A percentile compares a stretch with the other conserved stretches of the same genome.
These are phyloP conservation scores for Dermatemys mawii DNA, from an alignment of 2,113 vertebrate genomes.

Conservation along the genomic window DNA sequence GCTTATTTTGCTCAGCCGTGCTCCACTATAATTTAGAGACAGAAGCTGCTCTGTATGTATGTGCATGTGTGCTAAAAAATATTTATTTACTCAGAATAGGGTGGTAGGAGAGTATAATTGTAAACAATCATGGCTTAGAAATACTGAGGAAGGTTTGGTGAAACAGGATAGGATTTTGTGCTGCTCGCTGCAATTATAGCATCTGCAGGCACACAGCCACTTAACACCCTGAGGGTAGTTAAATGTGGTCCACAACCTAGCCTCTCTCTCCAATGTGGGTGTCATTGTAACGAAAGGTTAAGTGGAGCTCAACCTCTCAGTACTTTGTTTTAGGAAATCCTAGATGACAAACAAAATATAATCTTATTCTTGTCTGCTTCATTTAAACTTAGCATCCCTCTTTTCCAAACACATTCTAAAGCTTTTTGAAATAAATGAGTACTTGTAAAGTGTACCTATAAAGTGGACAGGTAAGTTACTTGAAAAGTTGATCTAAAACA, in stretches of 20 bases:
- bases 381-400: neutral
- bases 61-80: neutral
- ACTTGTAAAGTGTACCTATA: neutral
- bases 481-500: neutral
- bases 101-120: neutral
- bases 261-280: neutral
- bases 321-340: neutral
- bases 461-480: neutral
- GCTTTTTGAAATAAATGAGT: neutral
- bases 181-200: neutral
- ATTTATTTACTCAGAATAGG: neutral
- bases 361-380: neutral
- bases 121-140: neutral
- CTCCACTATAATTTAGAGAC: slow-evolving; percentile 27
- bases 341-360: neutral
- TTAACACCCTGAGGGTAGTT: neutral
- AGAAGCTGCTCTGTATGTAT: neutral
- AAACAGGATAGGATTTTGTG: neutral
- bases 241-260: neutral
- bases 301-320: neutral
- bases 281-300: neutral
- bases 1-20: slow-evolving; percentile 57
- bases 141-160: neutral
- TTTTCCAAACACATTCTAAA: neutral
- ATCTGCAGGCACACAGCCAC: neutral